Base-by-base conservation (phyloP, 1,140 invertebrate species). In the Hylyphantes graminicola region DNA sequence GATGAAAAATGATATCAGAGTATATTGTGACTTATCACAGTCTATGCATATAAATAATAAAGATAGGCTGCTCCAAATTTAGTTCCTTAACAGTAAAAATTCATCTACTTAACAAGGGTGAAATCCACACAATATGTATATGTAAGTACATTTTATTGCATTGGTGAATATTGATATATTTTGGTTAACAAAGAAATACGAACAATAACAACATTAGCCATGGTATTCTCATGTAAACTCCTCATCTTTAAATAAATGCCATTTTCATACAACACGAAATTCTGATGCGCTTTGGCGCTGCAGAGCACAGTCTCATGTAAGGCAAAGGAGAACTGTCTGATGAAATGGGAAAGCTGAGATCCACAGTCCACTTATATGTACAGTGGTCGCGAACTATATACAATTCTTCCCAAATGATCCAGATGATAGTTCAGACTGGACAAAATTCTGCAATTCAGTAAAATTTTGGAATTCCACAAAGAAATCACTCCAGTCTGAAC, bases 111-210 rank as follows among this genome's bases (percentile, higher is more conserved):
- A 81, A 81, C 78, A 81, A 51, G 9, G 17, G 17, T 48, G 70
- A 81, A 81, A 82, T 59, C 73, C 51, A 35, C 35, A 35, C 35
- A 81, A 72, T 72, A 81, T 64, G 59, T 74, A 68, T 82, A 74
- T 35, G 35, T 50, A 81, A 50, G 61, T 68, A 68, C 54, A 78
- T 68, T 54, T 82, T 82, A 82, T 82, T 82, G 80, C 80, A 67
- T 82, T 81, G 78, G 48, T 74, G 80, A 82, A 82, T 82, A 82
- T 82, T 82, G 80, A 82, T 82, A 82, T 81, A 72, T 82, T 63
- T 82, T 73, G 50, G 10, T 50, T 63, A 74, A 72, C 57, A 63
- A 75, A 50, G 57, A 82, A 82, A 82, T 82, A 65, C 21, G 59
- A 74, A 82, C 59, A 82, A 65, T 74, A 74, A 55, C 48, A 74